These are phyloP conservation scores for Falco peregrinus DNA, from an alignment of 2,797 vertebrate genomes.

Conservation along the genomic window DNA sequence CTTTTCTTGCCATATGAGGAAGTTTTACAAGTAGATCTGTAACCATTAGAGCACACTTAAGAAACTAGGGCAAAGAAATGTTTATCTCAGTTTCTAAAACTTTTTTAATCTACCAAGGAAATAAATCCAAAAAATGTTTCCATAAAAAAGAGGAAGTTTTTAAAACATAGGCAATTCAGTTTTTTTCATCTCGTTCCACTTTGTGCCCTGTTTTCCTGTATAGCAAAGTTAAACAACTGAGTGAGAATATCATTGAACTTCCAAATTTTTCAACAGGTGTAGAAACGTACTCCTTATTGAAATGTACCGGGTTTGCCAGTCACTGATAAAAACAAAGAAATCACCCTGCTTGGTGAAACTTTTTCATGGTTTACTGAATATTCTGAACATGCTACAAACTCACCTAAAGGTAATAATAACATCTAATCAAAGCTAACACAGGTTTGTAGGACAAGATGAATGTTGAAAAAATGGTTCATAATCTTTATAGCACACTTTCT, in stretches of 20 bases:
- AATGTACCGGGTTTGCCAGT: background rate
- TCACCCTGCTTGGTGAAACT: background rate
- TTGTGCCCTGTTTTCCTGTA: conserved; percentile 11
- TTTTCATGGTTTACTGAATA: background rate
- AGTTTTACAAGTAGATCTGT: conserved; percentile 20
- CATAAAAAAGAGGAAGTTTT: background rate
- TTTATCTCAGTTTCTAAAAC: conserved; percentile 49
- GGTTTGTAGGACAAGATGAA: background rate
- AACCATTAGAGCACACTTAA: conserved; percentile 47
- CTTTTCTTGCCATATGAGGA: background rate
- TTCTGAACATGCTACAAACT: background rate
- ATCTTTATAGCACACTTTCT: background rate
- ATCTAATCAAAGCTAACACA: background rate
- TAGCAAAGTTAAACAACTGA: background rate
- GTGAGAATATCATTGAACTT: background rate
- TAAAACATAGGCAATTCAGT: background rate
- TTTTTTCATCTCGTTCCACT: conserved; percentile 42
- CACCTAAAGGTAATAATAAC: background rate
- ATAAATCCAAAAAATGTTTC: conserved; percentile 47
- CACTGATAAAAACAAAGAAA: background rate
- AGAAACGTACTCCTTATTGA: background rate
- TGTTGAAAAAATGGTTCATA: background rate
- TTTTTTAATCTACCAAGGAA: conserved; percentile 60
- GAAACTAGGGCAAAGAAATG: conserved; percentile 48
- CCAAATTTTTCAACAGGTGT: background rate